These are phyloP conservation scores for Platysteira castanea DNA, from an alignment of 2,113 vertebrate species.

Conservation along the genomic window DNA sequence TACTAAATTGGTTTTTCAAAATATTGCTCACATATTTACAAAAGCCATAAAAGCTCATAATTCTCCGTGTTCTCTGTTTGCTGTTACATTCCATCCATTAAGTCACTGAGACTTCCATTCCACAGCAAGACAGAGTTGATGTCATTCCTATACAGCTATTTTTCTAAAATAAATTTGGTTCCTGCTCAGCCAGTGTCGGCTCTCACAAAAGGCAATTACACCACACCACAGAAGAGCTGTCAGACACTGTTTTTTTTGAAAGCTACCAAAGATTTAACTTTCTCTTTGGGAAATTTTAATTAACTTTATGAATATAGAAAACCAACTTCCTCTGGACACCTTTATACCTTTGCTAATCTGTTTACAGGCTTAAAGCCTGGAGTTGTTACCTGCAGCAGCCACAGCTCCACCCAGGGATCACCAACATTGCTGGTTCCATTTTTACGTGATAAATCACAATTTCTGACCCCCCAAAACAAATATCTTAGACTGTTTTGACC, in stretches of 20 bases:
- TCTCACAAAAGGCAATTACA: not conserved
- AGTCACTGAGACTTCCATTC: not conserved
- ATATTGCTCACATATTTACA: not conserved
- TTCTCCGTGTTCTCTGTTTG: not conserved
- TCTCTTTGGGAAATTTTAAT: not conserved
- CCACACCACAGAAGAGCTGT: not conserved
- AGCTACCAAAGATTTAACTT: not conserved
- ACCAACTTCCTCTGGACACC: not conserved
- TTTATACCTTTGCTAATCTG: not conserved
- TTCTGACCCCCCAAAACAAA: not conserved
- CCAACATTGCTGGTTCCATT: not conserved
- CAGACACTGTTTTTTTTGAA: not conserved
- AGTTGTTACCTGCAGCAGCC: not conserved
- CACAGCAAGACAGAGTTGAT: not conserved
- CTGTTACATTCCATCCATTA: not conserved
- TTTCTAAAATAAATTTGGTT: not conserved
- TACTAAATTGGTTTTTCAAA: not conserved
- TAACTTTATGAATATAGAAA: not conserved
- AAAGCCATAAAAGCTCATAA: not conserved
- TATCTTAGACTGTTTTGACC: not conserved
- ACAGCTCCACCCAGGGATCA: fast-evolving
- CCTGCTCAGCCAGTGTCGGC: not conserved
- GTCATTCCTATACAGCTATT: not conserved
- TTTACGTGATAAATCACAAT: not conserved
- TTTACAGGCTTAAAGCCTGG: not conserved